These are phyloP conservation scores for Hypocryptadius cinnamomeus DNA, from an alignment of 2,113 vertebrate species.

Conservation along the genomic window DNA sequence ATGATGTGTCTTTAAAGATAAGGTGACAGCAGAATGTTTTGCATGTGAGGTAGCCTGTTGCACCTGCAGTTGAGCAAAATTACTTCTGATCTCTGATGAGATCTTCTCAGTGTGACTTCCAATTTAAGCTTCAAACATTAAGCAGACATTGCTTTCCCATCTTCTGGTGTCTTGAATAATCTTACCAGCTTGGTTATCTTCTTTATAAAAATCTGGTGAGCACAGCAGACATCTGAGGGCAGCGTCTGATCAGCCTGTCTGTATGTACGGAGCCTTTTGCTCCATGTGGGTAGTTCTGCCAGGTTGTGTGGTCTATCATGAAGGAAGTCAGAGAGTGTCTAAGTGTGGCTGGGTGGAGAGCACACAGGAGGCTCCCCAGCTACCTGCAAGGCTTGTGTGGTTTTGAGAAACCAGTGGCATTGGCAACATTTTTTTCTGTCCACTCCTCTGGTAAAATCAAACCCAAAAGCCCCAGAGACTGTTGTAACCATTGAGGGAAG, in stretches of 20 bases:
- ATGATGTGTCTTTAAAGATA: not conserved
- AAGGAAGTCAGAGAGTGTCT: not conserved
- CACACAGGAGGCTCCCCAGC: rapidly evolving
- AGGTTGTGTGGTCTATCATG: not conserved
- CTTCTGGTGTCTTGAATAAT: not conserved
- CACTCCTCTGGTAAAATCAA: not conserved
- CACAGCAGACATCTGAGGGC: not conserved
- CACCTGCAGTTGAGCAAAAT: not conserved
- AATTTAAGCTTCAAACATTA: not conserved
- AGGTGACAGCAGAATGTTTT: not conserved
- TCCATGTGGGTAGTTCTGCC: not conserved
- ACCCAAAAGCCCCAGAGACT: not conserved
- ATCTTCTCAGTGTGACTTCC: not conserved
- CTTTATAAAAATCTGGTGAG: not conserved
- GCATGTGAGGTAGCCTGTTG: not conserved
- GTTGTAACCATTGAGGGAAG: not conserved
- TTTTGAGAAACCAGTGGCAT: not conserved
- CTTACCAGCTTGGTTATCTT: not conserved
- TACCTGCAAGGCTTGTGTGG: not conserved
- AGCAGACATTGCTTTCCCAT: not conserved
- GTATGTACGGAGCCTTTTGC: not conserved
- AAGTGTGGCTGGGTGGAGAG: not conserved
- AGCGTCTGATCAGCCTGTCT: not conserved
- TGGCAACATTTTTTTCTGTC: not conserved
- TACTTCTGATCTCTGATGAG: not conserved